Percentiles rank a stretch among this genome's conserved stretches.
These are phyloP conservation scores for Metopolophium dirhodum DNA, from an alignment of 1,140 invertebrate species.

Conservation along the genomic window DNA sequence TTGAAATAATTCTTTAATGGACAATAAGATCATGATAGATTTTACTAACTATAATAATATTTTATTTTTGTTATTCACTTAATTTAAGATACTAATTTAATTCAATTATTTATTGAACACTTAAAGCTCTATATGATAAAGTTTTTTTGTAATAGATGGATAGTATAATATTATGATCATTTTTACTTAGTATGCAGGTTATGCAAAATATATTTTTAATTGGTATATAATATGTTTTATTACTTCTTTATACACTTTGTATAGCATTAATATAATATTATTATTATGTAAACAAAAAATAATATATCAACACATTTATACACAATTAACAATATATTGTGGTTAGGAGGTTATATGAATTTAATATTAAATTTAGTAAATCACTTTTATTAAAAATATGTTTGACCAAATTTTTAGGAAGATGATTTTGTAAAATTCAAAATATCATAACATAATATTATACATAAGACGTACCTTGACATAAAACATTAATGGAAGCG, in stretches of 20 bases:
- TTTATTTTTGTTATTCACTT: background rate
- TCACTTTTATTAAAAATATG: background rate
- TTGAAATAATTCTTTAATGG: background rate
- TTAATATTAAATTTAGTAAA: background rate
- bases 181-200: background rate
- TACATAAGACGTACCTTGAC: background rate
- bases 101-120: background rate
- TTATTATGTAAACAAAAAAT: background rate
- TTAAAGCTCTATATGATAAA: background rate
- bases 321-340: background rate
- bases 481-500: background rate
- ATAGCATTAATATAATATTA: background rate
- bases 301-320: background rate
- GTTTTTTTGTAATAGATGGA: background rate
- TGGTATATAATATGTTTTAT: background rate
- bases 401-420: background rate
- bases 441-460: background rate
- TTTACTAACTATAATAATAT: background rate
- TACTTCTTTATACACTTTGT: too few relatives aligned
- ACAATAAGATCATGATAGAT: background rate
- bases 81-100: background rate
- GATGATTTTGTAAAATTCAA: background rate
- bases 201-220: background rate
- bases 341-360: background rate
- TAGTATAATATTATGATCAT: background rate